These are phyloP conservation scores for Mesorhabditis sp. DNA, from an alignment of 2,888 invertebrate species.

Conservation along the genomic window DNA sequence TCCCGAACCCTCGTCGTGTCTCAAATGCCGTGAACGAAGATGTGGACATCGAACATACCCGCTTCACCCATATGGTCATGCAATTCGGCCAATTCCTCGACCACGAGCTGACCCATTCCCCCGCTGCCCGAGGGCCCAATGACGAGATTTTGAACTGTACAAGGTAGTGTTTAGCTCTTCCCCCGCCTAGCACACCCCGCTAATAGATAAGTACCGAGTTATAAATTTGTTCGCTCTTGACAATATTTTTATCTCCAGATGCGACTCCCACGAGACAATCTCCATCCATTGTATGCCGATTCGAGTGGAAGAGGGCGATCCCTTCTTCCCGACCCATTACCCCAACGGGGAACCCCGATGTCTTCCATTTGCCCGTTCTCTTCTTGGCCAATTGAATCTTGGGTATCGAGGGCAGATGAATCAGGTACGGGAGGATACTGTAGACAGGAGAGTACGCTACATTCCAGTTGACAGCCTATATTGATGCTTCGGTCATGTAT, in stretches of 20 bases:
- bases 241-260: slow-evolving; percentile 64
- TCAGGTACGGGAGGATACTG: slow-evolving; percentile 64
- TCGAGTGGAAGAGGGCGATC: slow-evolving; percentile 81
- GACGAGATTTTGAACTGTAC: slow-evolving; percentile 56
- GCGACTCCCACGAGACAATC: slow-evolving; percentile 81
- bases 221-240: too few species aligned
- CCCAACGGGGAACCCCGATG: slow-evolving; percentile 80
- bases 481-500: slow-evolving; percentile 76
- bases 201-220: too few species aligned
- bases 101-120: slow-evolving; percentile 67
- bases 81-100: slow-evolving; percentile 89
- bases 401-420: slow-evolving; percentile 52
- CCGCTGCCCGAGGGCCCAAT: slow-evolving; percentile 53
- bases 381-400: slow-evolving; percentile 83
- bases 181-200: too few species aligned
- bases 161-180: slow-evolving; percentile 43
- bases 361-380: slow-evolving; percentile 88
- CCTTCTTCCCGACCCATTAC: slow-evolving; percentile 78
- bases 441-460: slow-evolving; percentile 63
- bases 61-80: slow-evolving; percentile 68
- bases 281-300: slow-evolving; percentile 93
- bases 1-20: slow-evolving; percentile 53
- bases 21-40: slow-evolving; percentile 56
- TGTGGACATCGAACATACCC: slow-evolving; percentile 45
- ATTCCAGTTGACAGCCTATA: slow-evolving; percentile 85